Conservation (phyloP, 2,113 vertebrate species). For the Oncorhynchus mykiss region DNA sequence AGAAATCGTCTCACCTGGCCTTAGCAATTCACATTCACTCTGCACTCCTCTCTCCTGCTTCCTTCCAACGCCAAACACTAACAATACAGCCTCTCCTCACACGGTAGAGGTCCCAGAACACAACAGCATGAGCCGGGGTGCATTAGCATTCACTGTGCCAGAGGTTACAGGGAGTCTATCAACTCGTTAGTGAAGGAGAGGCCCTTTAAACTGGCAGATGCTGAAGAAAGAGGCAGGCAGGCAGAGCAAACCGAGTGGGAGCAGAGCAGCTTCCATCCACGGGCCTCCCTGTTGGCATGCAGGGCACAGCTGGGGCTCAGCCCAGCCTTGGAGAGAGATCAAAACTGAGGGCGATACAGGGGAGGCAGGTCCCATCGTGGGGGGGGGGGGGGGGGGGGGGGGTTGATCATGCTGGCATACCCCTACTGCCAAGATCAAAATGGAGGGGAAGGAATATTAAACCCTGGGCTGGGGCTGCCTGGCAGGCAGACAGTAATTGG, state of each 20-base stretch:
- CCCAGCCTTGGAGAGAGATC: constrained; percentile 26
- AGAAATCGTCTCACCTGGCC: no score
- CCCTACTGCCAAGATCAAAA: constrained; percentile 33
- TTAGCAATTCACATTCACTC: no score
- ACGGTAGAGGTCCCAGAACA: no score
- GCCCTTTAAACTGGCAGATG: constrained; percentile 17
- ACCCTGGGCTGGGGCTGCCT: constrained; percentile 23
- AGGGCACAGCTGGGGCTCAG: not conserved
- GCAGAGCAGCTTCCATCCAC: not conserved
- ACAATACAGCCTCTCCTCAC: no score
- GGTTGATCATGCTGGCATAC: not conserved
- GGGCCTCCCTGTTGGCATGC: not conserved
- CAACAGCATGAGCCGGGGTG: not conserved
- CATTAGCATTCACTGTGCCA: constrained; percentile 11
- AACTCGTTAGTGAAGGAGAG: constrained; percentile 24
- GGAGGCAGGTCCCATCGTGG: constrained; percentile 10
- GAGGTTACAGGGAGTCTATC: constrained; percentile 7
- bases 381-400: not conserved
- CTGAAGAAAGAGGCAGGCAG: constrained; percentile 10
- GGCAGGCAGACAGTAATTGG: constrained; percentile 41
- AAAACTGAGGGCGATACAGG: constrained; percentile 15
- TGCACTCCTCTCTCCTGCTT: no score
- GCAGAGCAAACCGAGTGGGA: not conserved
- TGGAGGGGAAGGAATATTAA: constrained; percentile 8
- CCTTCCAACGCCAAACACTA: no score